Conservation (phyloP, 2,888 invertebrate genomes). For the Parasteatoda lunata region DNA sequence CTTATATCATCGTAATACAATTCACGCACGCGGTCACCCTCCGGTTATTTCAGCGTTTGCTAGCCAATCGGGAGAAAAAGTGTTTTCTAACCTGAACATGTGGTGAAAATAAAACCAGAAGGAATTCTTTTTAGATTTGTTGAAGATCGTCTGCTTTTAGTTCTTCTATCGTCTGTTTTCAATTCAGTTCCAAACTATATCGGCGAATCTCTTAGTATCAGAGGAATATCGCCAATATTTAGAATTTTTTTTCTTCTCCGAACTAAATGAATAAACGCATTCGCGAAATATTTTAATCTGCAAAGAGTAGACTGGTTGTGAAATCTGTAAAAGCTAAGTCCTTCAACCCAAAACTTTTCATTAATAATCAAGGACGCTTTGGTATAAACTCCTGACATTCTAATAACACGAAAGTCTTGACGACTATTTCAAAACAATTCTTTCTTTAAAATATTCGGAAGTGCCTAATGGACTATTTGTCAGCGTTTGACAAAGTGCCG, state of each 20-base stretch:
- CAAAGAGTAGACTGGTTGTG: slow-evolving; percentile 48
- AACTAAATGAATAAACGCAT: neutral
- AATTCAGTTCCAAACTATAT: too few relatives aligned
- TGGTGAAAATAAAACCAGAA: neutral
- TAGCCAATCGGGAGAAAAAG: slow-evolving; percentile 12
- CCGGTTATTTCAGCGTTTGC: neutral
- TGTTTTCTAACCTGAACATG: neutral
- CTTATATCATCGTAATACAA: slow-evolving; percentile 7
- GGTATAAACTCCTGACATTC: slow-evolving; percentile 54
- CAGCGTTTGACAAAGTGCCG: neutral
- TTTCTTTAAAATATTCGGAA: too few relatives aligned
- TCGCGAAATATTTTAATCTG: slow-evolving; percentile 51
- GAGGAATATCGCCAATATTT: neutral
- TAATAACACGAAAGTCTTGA: slow-evolving; percentile 3
- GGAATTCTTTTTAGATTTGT: slow-evolving; percentile 5
- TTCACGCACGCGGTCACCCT: slow-evolving; percentile 9
- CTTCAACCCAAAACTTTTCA: slow-evolving; percentile 35
- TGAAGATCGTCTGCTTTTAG: slow-evolving; percentile 17
- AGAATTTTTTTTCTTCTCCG: slow-evolving; percentile 13
- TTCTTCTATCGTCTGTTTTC: too few relatives aligned
- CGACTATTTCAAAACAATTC: neutral
- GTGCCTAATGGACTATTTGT: too few relatives aligned
- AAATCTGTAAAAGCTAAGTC: slow-evolving; percentile 45
- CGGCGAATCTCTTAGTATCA: neutral
- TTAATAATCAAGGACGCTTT: slow-evolving; percentile 52